These are phyloP conservation scores for Drosophila arawakana DNA, from an alignment of 1,140 invertebrate genomes.

Conservation along the genomic window DNA sequence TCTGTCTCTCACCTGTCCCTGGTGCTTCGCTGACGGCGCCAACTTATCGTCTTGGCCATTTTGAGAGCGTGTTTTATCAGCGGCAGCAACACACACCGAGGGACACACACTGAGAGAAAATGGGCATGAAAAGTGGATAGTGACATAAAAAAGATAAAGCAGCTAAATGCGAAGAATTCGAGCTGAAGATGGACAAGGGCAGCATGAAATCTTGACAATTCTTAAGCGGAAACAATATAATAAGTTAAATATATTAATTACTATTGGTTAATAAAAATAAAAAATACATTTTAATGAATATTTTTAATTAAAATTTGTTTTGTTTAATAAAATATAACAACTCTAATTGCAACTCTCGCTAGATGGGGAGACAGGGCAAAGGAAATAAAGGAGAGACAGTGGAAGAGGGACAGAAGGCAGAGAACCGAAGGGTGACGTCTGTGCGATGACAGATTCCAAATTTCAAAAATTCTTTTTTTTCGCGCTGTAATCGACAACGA, in stretches of 20 bases:
- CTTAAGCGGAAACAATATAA: neutral
- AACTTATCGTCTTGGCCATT: constrained; percentile 50
- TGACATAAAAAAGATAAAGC: constrained; percentile 15
- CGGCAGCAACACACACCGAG: constrained; percentile 8
- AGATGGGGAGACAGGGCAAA: too few relatives aligned
- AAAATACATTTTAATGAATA: too few relatives aligned
- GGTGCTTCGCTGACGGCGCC: constrained; percentile 29
- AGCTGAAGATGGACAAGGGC: neutral
- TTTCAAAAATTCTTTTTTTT: constrained; percentile 36
- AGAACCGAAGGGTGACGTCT: neutral
- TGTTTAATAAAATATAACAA: too few relatives aligned
- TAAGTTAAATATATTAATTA: too few relatives aligned
- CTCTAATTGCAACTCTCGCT: too few relatives aligned
- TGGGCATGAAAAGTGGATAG: constrained; percentile 45
- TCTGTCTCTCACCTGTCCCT: constrained; percentile 34
- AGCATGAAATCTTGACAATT: neutral
- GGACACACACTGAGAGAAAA: neutral
- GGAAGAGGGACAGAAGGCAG: too few relatives aligned
- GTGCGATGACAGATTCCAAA: neutral
- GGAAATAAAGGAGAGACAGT: too few relatives aligned
- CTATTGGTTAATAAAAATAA: too few relatives aligned
- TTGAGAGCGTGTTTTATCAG: constrained; percentile 43
- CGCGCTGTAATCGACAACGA: constrained; percentile 57
- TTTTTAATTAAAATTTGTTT: too few relatives aligned
- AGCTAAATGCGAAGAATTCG: constrained; percentile 19